A percentile compares a stretch with the other conserved stretches of the same genome.
Evolutionary conservation across 2,888 invertebrate species (phyloP).

Genomic region (Thereva unica): DNA sequence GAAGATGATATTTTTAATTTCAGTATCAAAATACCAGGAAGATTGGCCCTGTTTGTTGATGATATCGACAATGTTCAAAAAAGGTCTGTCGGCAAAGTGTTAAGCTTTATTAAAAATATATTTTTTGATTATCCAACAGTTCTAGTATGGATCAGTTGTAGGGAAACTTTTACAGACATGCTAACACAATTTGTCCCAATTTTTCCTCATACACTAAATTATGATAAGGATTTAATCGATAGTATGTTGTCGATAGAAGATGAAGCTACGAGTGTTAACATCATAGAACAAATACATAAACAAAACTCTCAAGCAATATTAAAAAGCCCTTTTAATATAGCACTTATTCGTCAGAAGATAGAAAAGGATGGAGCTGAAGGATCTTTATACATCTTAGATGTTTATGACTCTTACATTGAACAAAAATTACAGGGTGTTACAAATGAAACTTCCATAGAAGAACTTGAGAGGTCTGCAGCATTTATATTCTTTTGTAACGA

Average conservation of each 20-base stretch:
- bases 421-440: not conserved
- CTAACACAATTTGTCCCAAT: too few relatives aligned
- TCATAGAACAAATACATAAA: not conserved
- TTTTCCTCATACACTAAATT: too few relatives aligned
- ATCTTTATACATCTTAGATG: constrained; percentile 1
- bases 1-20: constrained; percentile 4
- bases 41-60: not conserved
- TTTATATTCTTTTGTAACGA: not conserved
- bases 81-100: not conserved
- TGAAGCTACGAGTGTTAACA: too few relatives aligned
- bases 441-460: not conserved
- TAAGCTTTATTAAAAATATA: not conserved
- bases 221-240: too few relatives aligned
- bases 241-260: too few relatives aligned
- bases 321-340: not conserved
- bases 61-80: constrained; percentile 6
- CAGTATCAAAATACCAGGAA: constrained; percentile 5
- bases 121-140: not conserved
- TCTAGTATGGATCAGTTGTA: constrained; percentile 1
- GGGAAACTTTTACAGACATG: not conserved
- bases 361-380: not conserved
- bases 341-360: not conserved
- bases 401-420: constrained; percentile 1
- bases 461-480: not conserved
- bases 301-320: not conserved